Conservation (phyloP, 2,797 vertebrate genomes). For the Acanthurus lineatus region DNA sequence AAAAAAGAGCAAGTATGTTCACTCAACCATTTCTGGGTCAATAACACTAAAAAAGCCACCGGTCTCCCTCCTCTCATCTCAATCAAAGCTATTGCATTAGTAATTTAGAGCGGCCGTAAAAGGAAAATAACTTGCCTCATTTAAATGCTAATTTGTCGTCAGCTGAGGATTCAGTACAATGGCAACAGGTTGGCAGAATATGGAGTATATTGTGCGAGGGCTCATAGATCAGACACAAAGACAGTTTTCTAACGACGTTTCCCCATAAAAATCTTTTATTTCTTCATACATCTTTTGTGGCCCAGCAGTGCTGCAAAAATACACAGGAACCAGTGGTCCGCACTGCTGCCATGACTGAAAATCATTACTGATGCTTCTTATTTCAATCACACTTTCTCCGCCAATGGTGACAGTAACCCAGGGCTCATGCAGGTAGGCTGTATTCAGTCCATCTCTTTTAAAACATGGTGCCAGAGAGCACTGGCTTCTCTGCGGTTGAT, state of each 20-base stretch:
- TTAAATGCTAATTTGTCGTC: slow-evolving; percentile 83
- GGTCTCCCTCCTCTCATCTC: slow-evolving; percentile 67
- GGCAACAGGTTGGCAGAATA: slow-evolving; percentile 77
- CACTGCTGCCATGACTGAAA: slow-evolving; percentile 59
- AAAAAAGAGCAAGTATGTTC: slow-evolving; percentile 34
- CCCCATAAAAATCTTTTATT: slow-evolving; percentile 72
- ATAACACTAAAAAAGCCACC: slow-evolving; percentile 73
- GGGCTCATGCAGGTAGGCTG: background rate
- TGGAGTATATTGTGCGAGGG: slow-evolving; percentile 56
- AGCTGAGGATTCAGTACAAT: slow-evolving; percentile 70
- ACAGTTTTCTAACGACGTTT: slow-evolving; percentile 60
- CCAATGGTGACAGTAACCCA: slow-evolving; percentile 14
- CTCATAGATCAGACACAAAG: slow-evolving; percentile 73
- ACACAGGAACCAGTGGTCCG: slow-evolving; percentile 60
- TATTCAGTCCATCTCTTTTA: slow-evolving; percentile 8
- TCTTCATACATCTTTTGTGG: slow-evolving; percentile 72
- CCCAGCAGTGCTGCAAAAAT: slow-evolving; percentile 65
- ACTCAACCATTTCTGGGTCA: slow-evolving; percentile 77
- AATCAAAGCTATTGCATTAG: slow-evolving; percentile 69
- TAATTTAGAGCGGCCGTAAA: slow-evolving; percentile 70
- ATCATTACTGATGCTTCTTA: slow-evolving; percentile 65
- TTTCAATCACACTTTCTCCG: slow-evolving; percentile 49
- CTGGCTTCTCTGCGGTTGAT: background rate
- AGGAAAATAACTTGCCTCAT: slow-evolving; percentile 80
- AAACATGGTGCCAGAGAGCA: background rate